These are phyloP conservation scores for Drosophila kepulauana DNA, from an alignment of 1,140 invertebrate species.

Conservation along the genomic window DNA sequence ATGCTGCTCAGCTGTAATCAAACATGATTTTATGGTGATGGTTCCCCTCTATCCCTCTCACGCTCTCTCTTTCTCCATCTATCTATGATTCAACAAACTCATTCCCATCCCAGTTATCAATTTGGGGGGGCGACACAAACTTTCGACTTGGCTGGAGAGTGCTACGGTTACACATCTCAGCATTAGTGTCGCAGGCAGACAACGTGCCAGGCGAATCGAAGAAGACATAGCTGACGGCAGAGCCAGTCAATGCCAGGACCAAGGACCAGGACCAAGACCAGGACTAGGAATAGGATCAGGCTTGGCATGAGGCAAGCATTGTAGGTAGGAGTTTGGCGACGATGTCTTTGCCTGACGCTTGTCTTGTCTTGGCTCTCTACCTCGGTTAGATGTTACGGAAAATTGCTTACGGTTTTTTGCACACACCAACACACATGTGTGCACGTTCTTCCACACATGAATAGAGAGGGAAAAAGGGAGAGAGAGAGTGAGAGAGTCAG, in stretches of 20 bases:
- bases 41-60: too few relatives aligned
- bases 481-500: too few relatives aligned
- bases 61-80: not conserved
- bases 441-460: slow-evolving; percentile 69
- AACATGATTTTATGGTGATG: slow-evolving; percentile 65
- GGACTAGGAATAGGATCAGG: slow-evolving; percentile 7
- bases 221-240: slow-evolving; percentile 43
- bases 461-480: slow-evolving; percentile 11
- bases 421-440: slow-evolving; percentile 56
- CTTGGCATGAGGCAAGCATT: slow-evolving; percentile 23
- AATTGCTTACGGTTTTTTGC: slow-evolving; percentile 84
- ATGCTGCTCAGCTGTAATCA: slow-evolving; percentile 82
- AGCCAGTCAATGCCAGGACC: slow-evolving; percentile 66
- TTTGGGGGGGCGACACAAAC: slow-evolving; percentile 15
- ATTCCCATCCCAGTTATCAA: not conserved
- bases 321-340: slow-evolving; percentile 48
- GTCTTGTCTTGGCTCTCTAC: slow-evolving; percentile 61
- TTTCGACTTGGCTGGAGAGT: slow-evolving; percentile 28
- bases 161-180: slow-evolving; percentile 71
- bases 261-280: slow-evolving; percentile 1
- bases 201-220: slow-evolving; percentile 77
- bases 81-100: too few relatives aligned
- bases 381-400: slow-evolving; percentile 80
- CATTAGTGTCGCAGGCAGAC: slow-evolving; percentile 77
- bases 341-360: slow-evolving; percentile 59